Percentiles rank a stretch among this genome's conserved stretches.
phyloP scores from a whole-genome alignment of 2,797 vertebrate genomes.

The Gobionotothen gibberifrons region DNA sequence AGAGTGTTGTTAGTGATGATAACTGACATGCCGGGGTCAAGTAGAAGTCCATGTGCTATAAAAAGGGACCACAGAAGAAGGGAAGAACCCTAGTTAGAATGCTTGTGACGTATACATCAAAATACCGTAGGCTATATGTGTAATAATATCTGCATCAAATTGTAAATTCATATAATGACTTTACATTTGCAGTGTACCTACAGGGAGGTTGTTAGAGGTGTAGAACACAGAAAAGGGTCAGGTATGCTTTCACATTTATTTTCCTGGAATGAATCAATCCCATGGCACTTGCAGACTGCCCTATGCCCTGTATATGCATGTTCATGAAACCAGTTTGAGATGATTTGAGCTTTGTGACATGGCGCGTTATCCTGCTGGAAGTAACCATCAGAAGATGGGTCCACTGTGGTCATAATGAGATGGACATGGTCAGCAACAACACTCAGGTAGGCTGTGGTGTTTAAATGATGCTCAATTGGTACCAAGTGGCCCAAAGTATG shows the following conservation, averaged over 20 bases:
- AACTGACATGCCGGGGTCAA: slow-evolving; percentile 71
- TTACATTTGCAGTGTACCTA: slow-evolving; percentile 5
- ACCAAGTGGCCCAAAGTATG: too few relatives aligned
- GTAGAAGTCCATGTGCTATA: slow-evolving; percentile 16
- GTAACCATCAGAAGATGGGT: too few relatives aligned
- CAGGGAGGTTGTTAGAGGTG: slow-evolving; percentile 32
- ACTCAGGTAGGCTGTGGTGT: too few relatives aligned
- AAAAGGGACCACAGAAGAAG: slow-evolving; percentile 1
- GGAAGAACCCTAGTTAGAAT: slow-evolving; percentile 6
- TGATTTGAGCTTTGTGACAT: too few relatives aligned
- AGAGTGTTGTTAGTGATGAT: slow-evolving; percentile 67
- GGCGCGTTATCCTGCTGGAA: too few relatives aligned
- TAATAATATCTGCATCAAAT: neutral
- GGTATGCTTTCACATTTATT: slow-evolving; percentile 41
- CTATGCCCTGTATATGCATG: slow-evolving; percentile 34
- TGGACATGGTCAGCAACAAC: too few relatives aligned
- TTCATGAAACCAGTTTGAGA: too few relatives aligned
- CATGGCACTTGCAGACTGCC: slow-evolving; percentile 14
- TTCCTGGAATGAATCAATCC: slow-evolving; percentile 24
- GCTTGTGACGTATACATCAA: neutral
- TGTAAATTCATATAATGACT: neutral
- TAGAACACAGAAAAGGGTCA: slow-evolving; percentile 32
- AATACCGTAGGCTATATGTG: too few relatives aligned
- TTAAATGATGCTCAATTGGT: too few relatives aligned
- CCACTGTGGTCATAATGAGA: too few relatives aligned